These are phyloP conservation scores for Pissodes strobi DNA, from an alignment of 1,140 invertebrate genomes.

Conservation along the genomic window DNA sequence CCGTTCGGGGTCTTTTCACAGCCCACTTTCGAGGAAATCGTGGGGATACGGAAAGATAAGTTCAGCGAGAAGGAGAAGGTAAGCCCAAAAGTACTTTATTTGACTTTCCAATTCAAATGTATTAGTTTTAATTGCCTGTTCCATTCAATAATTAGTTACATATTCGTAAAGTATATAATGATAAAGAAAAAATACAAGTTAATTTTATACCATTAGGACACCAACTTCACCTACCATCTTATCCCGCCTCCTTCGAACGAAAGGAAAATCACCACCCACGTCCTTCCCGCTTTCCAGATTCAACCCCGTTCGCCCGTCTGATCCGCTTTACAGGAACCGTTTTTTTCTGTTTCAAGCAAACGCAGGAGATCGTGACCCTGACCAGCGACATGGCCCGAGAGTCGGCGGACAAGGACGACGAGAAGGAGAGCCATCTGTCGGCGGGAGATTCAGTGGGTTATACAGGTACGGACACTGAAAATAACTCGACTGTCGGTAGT, in stretches of 20 bases:
- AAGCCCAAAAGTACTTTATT: no score
- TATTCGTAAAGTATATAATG: no score
- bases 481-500: slow-evolving; percentile 48
- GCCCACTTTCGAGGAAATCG: slow-evolving; percentile 71
- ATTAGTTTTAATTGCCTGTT: no score
- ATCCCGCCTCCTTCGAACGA: no score
- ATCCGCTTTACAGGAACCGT: not conserved
- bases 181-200: no score
- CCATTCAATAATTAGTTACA: no score
- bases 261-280: no score
- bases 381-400: slow-evolving; percentile 52
- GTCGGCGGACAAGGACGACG: slow-evolving; percentile 45
- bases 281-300: not conserved
- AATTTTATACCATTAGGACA: no score
- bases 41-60: slow-evolving; percentile 73
- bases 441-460: slow-evolving; percentile 51
- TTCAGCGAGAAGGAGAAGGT: slow-evolving; percentile 74
- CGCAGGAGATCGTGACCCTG: slow-evolving; percentile 58
- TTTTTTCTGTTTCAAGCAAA: slow-evolving; percentile 52
- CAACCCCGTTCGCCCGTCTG: not conserved
- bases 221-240: no score
- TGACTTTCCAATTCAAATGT: no score
- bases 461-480: slow-evolving; percentile 55
- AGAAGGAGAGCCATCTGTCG: slow-evolving; percentile 48
- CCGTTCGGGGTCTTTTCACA: slow-evolving; percentile 84